These are phyloP conservation scores for Drosophila bunnanda DNA, from an alignment of 2,888 invertebrate genomes.

Conservation along the genomic window DNA sequence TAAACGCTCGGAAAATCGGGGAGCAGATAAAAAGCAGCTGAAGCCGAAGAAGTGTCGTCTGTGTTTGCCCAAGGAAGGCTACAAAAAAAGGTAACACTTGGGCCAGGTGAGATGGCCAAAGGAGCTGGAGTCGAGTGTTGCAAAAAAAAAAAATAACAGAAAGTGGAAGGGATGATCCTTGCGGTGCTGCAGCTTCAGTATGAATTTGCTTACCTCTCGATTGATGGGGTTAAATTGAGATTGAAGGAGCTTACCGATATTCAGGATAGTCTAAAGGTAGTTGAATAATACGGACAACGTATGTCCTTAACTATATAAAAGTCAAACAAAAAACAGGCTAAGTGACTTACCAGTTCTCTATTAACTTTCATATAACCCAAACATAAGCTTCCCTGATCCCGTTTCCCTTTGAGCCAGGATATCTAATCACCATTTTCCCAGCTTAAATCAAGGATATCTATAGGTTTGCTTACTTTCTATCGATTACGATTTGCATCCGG, in stretches of 20 bases:
- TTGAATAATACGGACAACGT: too few species aligned
- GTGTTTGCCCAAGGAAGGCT: conserved; percentile 49
- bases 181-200: conserved; percentile 18
- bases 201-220: conserved; percentile 21
- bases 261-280: background rate
- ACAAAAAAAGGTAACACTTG: conserved; percentile 27
- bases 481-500: conserved; percentile 39
- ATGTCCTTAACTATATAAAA: background rate
- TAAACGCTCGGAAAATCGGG: conserved; percentile 77
- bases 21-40: conserved; percentile 71
- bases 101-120: conserved; percentile 20
- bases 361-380: too few species aligned
- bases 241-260: conserved; percentile 12
- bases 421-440: conserved; percentile 7
- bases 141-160: conserved; percentile 7
- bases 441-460: conserved; percentile 3
- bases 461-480: conserved; percentile 21
- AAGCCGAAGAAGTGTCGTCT: conserved; percentile 62
- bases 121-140: conserved; percentile 15
- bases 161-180: background rate
- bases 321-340: background rate
- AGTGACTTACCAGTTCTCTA: background rate
- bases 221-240: conserved; percentile 27
- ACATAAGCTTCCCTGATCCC: background rate
- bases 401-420: background rate